Percentiles rank a stretch among this genome's conserved stretches.
These are phyloP conservation scores for Thymallus thymallus DNA, from an alignment of 2,113 vertebrate genomes.

Conservation along the genomic window DNA sequence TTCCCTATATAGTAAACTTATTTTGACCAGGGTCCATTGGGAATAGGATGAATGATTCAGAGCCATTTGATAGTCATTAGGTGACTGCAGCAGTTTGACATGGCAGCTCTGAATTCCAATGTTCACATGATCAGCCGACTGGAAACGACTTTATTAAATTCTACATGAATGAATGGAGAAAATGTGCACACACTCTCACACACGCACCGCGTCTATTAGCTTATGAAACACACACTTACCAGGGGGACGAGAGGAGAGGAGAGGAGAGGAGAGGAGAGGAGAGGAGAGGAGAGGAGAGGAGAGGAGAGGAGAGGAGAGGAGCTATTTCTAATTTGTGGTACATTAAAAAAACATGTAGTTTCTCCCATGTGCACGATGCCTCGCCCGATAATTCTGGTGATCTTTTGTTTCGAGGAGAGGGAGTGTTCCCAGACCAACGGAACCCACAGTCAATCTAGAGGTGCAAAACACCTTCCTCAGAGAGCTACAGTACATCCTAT, in stretches of 20 bases:
- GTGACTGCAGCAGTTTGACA: slow-evolving; percentile 16
- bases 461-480: neutral
- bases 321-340: no score
- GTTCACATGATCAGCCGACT: slow-evolving; percentile 53
- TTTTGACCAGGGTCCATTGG: no score
- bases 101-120: slow-evolving; percentile 25
- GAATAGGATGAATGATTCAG: neutral
- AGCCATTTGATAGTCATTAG: slow-evolving; percentile 35
- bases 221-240: slow-evolving; percentile 43
- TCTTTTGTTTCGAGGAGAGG: slow-evolving; percentile 30
- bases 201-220: slow-evolving; percentile 31
- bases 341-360: no score
- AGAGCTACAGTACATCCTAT: neutral
- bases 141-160: slow-evolving; percentile 38
- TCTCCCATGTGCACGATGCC: no score
- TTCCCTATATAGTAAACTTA: no score
- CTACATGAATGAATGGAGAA: slow-evolving; percentile 24
- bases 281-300: no score
- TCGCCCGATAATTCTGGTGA: no score
- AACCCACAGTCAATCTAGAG: neutral
- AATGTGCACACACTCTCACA: slow-evolving; percentile 7
- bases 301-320: no score
- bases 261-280: neutral
- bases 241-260: slow-evolving; percentile 16
- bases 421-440: no score